phyloP scores from a whole-genome alignment of 2,888 invertebrate species.

The Nephrotoma guestfalica region DNA sequence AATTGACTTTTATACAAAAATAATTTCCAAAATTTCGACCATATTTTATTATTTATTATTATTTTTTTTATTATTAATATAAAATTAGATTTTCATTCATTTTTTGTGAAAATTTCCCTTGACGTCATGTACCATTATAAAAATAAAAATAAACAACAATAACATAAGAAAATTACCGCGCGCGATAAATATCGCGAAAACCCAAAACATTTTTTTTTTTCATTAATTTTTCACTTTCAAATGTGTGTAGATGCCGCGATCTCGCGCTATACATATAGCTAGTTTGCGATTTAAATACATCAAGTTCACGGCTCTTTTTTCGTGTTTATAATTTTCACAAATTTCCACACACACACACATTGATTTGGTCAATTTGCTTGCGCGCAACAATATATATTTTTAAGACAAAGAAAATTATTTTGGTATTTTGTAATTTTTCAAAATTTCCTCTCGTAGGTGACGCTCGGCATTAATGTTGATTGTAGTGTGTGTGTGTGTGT shows the following conservation, averaged over 20 bases:
- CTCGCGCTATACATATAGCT: not conserved
- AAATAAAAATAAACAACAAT: not conserved
- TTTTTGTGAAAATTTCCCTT: not conserved
- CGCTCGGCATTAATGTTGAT: too few relatives aligned
- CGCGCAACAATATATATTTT: not conserved
- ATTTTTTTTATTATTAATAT: not conserved
- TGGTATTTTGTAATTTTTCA: too few relatives aligned
- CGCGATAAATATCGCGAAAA: not conserved
- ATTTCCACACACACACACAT: not conserved
- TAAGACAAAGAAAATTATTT: too few relatives aligned
- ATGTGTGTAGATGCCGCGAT: not conserved
- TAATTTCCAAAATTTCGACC: not conserved
- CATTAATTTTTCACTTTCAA: not conserved
- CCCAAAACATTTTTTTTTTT: not conserved
- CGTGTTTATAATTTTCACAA: not conserved
- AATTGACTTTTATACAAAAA: not conserved
- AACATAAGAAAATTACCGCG: not conserved
- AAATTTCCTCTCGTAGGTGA: too few relatives aligned
- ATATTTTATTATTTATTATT: not conserved
- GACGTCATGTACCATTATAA: not conserved
- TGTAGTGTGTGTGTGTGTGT: too few relatives aligned
- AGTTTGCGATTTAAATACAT: not conserved
- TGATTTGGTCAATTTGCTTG: not conserved
- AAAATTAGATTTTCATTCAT: not conserved
- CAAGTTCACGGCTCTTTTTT: not conserved